Percentiles rank a stretch among this genome's conserved stretches.
Conservation (phyloP, 1,140 invertebrate genomes). For the Orussus abietinus region DNA sequence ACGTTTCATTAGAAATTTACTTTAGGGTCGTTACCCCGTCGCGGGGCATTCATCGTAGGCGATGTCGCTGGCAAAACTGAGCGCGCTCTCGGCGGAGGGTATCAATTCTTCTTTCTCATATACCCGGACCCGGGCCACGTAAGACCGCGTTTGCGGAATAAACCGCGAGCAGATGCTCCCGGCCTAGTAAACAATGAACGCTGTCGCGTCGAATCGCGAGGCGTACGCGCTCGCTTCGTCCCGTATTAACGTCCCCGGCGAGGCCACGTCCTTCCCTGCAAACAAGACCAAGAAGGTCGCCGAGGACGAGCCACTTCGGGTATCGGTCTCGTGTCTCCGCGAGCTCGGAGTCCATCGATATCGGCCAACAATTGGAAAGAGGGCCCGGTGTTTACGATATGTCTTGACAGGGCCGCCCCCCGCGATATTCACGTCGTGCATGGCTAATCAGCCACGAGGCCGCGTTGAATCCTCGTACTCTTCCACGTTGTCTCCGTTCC, state of each 20-base stretch:
- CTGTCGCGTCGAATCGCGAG: slow-evolving; percentile 22
- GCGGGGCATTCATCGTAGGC: slow-evolving; percentile 5
- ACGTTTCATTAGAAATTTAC: slow-evolving; percentile 48
- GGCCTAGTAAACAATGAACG: slow-evolving; percentile 26
- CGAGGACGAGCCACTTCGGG: too few species aligned
- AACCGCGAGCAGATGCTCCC: slow-evolving; percentile 11
- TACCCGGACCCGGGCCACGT: too few species aligned
- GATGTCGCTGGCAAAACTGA: slow-evolving; percentile 6
- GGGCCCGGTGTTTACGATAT: slow-evolving; percentile 13
- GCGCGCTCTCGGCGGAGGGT: slow-evolving; percentile 12
- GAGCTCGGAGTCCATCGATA: too few species aligned
- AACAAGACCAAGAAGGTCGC: too few species aligned
- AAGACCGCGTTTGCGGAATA: too few species aligned
- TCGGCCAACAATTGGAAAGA: too few species aligned
- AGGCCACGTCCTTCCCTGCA: too few species aligned
- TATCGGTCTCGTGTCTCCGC: too few species aligned
- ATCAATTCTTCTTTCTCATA: slow-evolving; percentile 26
- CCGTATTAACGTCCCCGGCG: slow-evolving; percentile 24
- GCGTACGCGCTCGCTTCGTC: slow-evolving; percentile 16
- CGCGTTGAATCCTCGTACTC: slow-evolving; percentile 15
- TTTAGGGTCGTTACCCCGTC: slow-evolving; percentile 30
- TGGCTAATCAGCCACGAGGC: slow-evolving; percentile 31
- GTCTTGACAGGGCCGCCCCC: too few species aligned
- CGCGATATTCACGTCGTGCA: slow-evolving; percentile 22
- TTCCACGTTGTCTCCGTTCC: slow-evolving; percentile 9